These are phyloP conservation scores for Oxystoma pomonae DNA, from an alignment of 2,888 invertebrate species.

Conservation along the genomic window DNA sequence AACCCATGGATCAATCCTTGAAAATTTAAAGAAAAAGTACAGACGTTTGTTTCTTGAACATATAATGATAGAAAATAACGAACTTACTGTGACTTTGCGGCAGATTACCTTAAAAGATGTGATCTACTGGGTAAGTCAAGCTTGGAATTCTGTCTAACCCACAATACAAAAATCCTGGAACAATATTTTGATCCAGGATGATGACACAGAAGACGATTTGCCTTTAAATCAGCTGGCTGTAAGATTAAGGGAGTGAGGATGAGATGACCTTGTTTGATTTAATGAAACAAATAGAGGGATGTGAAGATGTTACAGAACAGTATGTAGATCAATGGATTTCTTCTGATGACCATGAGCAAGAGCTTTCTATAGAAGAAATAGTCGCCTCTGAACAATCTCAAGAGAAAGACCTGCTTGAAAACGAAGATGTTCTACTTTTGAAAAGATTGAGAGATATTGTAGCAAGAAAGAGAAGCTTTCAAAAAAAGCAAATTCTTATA, in stretches of 20 bases:
- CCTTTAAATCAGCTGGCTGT: constrained; percentile 1
- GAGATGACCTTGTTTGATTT: constrained; percentile 4
- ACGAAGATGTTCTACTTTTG: too few species aligned
- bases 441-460: too few species aligned
- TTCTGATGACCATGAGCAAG: neutral
- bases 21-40: neutral
- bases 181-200: neutral
- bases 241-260: constrained; percentile 3
- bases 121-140: too few species aligned
- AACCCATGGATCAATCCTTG: neutral
- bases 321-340: neutral
- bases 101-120: too few species aligned
- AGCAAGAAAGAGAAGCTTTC: too few species aligned
- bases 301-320: neutral
- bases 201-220: neutral
- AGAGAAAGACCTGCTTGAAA: neutral
- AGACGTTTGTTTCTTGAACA: constrained; percentile 2
- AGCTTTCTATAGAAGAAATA: constrained; percentile 2
- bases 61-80: neutral
- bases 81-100: neutral
- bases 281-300: constrained; percentile 1
- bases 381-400: neutral
- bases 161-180: constrained; percentile 1
- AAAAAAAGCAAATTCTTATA: too few species aligned
- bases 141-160: too few species aligned